These are phyloP conservation scores for Menidia beryllina DNA, from an alignment of 2,113 vertebrate species.

Conservation along the genomic window DNA sequence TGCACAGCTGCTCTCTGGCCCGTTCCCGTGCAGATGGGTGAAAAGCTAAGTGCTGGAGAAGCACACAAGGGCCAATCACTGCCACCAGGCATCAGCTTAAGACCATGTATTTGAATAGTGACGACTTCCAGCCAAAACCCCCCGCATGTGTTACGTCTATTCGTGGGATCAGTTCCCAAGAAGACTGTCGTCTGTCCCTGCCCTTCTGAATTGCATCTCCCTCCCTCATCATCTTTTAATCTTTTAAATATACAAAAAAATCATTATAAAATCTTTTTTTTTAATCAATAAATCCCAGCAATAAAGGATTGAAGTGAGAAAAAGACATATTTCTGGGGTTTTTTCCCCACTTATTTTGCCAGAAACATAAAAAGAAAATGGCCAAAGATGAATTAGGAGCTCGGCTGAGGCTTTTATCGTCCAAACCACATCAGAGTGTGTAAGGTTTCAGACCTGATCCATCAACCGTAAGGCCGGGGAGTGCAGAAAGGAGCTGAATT, in stretches of 20 bases:
- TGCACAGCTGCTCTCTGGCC: background rate
- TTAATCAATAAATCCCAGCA: constrained; percentile 45
- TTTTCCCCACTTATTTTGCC: constrained; percentile 21
- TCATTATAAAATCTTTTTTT: too few species aligned
- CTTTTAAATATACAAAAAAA: too few species aligned
- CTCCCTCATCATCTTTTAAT: constrained; percentile 41
- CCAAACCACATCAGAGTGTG: background rate
- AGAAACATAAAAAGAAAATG: constrained; percentile 11
- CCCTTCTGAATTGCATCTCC: constrained; percentile 59
- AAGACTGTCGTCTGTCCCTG: constrained; percentile 48
- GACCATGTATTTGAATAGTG: constrained; percentile 50
- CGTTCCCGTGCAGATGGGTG: constrained; percentile 6
- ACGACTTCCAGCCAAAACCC: constrained; percentile 38
- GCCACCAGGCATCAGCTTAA: constrained; percentile 35
- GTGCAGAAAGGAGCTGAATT: background rate
- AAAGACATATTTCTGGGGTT: constrained; percentile 13
- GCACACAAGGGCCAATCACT: constrained; percentile 7
- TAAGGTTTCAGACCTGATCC: background rate
- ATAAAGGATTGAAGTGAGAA: constrained; percentile 25
- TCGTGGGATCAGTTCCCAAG: constrained; percentile 55
- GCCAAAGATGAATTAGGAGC: constrained; percentile 18
- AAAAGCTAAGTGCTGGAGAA: constrained; percentile 18
- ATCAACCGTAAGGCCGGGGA: background rate
- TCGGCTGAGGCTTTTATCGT: constrained; percentile 15
- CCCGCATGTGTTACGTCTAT: constrained; percentile 49